phyloP scores from a whole-genome alignment of 2,113 vertebrate genomes.

The Brachyistius frenatus region DNA sequence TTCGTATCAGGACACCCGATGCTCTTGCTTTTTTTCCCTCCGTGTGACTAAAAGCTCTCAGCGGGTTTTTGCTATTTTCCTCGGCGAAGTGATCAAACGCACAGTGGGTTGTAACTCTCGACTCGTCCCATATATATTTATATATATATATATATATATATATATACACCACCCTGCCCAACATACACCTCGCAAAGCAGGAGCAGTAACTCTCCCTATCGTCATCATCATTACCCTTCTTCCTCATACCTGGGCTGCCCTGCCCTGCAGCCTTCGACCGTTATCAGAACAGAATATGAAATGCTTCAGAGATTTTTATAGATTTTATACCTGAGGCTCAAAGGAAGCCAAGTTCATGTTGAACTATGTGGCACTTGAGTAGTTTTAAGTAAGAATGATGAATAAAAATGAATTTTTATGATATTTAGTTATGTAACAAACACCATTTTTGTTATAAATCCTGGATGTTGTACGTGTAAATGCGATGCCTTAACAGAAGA shows the following conservation, averaged over 20 bases:
- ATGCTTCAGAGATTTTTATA: too few species aligned
- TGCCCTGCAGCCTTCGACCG: background rate
- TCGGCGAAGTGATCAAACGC: constrained; percentile 66
- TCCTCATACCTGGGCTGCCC: constrained; percentile 59
- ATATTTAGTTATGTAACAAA: too few species aligned
- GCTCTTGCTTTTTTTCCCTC: background rate
- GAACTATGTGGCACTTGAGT: too few species aligned
- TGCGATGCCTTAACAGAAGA: too few species aligned
- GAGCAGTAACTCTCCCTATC: constrained; percentile 24
- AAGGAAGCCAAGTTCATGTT: too few species aligned
- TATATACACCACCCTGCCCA: constrained; percentile 21
- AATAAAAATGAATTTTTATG: too few species aligned
- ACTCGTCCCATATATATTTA: constrained; percentile 38
- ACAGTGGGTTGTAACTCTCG: constrained; percentile 33
- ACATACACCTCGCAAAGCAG: constrained; percentile 30
- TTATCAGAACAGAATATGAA: too few species aligned
- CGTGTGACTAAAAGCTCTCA: constrained; percentile 58
- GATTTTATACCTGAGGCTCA: too few species aligned
- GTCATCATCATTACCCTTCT: constrained; percentile 20
- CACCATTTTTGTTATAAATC: too few species aligned
- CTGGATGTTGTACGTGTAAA: too few species aligned
- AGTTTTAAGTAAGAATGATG: too few species aligned
- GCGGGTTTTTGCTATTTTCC: constrained; percentile 16
- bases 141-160: background rate
- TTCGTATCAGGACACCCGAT: constrained; percentile 22